Base-by-base conservation (phyloP, 1,140 invertebrate species). In the Trissolcus basalis region DNA sequence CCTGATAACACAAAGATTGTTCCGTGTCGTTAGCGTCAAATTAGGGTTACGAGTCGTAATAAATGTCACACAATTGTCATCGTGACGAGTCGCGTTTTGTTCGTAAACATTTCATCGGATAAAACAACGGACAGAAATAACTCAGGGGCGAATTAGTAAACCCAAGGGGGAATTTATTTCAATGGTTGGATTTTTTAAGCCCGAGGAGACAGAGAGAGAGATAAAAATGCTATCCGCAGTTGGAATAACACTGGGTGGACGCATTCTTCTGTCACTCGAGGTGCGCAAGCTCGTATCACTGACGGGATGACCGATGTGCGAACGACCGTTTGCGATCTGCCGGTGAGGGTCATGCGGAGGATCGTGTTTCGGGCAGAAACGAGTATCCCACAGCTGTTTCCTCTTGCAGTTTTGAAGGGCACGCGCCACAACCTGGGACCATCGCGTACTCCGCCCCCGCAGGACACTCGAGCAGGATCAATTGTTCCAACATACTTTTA, bases 341-440 rank as follows among this genome's bases (percentile, higher is more conserved):
- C 6, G 51, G 41, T 32, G 56, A 75, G 49, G n/a, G n/a, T n/a
- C n/a, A n/a, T n/a, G n/a, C n/a, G n/a, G 33, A 44, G 16, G 63
- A 72, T 76, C 58, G 27, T 39, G 41, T 76, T 72, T 55, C 72
- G 63, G 48, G 47, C 6, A 48, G 67, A 32, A 74, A 64, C 59
- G 48, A 33, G 64, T 58, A 49, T 54, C 27, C 51, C 60, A 55
- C 70, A 81, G 80, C 80, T 80, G 80, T 67, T 81, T 79, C 78
- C 78, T 77, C 58, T 54, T 19, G 5, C 19, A n/a, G 36, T 55
- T 58, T 53, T 2, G 45, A 68, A 72, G 55, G 73, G 80, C 80
- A 81, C 80, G 80, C 78, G 80, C 70, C 77, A 61, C 11, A 27
- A 49, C n/a, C n/a, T n/a, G n/a, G 49, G 32, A 65, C 43, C 16